Percentiles rank a stretch among this genome's conserved stretches.
phyloP scores from a whole-genome alignment of 2,113 vertebrate species.

The Chiloscyllium plagiosum region DNA sequence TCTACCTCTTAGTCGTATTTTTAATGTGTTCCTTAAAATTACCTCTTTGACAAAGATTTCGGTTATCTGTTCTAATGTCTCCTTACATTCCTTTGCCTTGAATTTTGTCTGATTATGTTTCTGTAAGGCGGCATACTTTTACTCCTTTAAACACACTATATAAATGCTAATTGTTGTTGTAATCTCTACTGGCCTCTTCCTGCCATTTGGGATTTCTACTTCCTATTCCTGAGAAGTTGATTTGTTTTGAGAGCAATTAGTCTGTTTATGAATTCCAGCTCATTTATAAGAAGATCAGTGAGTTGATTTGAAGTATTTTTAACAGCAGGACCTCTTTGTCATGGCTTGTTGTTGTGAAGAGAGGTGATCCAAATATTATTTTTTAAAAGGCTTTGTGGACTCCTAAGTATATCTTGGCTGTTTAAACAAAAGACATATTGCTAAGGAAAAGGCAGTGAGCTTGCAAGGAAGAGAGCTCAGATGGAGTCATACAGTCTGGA shows the following conservation, averaged over 20 bases:
- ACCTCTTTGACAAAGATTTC: neutral
- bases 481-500: no score
- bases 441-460: no score
- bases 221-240: neutral
- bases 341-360: no score
- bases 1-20: no score
- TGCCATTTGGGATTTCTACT: neutral
- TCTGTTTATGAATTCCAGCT: neutral
- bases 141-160: neutral
- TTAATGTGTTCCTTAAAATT: neutral
- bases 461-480: no score
- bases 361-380: no score
- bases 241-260: neutral
- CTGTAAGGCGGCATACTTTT: neutral
- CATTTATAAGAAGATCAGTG: neutral
- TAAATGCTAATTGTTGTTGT: neutral
- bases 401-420: no score
- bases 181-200: neutral
- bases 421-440: no score
- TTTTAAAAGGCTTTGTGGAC: no score
- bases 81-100: neutral
- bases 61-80: neutral
- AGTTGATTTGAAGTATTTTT: neutral
- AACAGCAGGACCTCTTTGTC: neutral
- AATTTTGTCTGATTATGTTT: neutral